Evolutionary conservation across 2,113 vertebrate species (phyloP).

Genomic region (Cyanoramphus novaezelandiae): DNA sequence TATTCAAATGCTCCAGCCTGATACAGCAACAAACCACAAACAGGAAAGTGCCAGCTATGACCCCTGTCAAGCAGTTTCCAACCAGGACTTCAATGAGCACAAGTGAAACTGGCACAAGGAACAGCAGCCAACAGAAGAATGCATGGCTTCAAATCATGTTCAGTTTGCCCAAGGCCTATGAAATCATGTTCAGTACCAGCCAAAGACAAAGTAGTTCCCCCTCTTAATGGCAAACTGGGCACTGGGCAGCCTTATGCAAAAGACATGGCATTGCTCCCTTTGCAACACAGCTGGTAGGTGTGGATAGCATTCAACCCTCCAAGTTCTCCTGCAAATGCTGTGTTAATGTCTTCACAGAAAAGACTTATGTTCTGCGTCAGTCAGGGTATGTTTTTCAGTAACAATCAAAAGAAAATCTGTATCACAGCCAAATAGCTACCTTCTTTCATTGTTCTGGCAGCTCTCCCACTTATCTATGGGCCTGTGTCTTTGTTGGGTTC

Average conservation of each 20-base stretch:
- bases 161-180: slow-evolving; percentile 30
- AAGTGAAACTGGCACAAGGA: background rate
- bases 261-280: slow-evolving; percentile 29
- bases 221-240: slow-evolving; percentile 10
- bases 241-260: slow-evolving; percentile 20
- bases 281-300: slow-evolving; percentile 43
- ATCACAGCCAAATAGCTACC: background rate
- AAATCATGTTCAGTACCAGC: slow-evolving; percentile 25
- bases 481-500: slow-evolving; percentile 12
- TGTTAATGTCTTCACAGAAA: background rate
- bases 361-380: background rate
- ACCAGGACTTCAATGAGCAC: background rate
- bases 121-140: slow-evolving; percentile 10
- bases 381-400: background rate
- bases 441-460: slow-evolving; percentile 22
- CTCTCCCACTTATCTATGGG: background rate
- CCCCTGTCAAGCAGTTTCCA: background rate
- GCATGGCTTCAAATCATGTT: slow-evolving; percentile 12
- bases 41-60: background rate
- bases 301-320: slow-evolving; percentile 62
- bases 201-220: slow-evolving; percentile 28
- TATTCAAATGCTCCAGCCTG: background rate
- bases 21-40: background rate
- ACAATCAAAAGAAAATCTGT: background rate
- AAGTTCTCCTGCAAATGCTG: slow-evolving; percentile 1